Conservation (phyloP, 1,140 invertebrate species). For the Cyclina sinensis region DNA sequence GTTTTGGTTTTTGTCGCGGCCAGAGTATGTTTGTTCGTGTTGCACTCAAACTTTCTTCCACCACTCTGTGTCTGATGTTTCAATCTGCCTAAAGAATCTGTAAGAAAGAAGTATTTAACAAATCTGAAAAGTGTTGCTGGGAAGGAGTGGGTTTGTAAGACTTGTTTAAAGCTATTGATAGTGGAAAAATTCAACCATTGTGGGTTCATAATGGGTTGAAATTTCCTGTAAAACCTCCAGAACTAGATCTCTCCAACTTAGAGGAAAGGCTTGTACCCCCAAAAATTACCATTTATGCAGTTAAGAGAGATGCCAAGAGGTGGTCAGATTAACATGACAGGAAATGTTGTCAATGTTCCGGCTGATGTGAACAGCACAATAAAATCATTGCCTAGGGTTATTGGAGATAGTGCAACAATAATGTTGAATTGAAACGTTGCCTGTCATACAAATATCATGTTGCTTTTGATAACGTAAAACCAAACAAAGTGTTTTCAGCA, state of each 20-base stretch:
- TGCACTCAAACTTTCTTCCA: no score
- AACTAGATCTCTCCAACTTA: neutral
- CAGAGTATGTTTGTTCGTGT: no score
- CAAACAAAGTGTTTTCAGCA: constrained; percentile 50
- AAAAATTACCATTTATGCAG: constrained; percentile 46
- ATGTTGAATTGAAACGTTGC: constrained; percentile 66
- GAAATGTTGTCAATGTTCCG: constrained; percentile 58
- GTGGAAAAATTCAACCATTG: no score
- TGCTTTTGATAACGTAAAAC: constrained; percentile 61
- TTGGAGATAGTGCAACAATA: constrained; percentile 31
- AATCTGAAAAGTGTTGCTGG: no score
- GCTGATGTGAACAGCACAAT: constrained; percentile 55
- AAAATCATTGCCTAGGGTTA: constrained; percentile 18
- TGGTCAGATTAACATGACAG: constrained; percentile 26
- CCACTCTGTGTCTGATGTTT: no score
- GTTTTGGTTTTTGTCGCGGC: no score
- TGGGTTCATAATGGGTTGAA: no score
- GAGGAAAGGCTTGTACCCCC: constrained; percentile 47
- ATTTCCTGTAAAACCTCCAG: no score
- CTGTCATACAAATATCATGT: constrained; percentile 58
- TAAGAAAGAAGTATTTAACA: no score
- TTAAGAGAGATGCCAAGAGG: constrained; percentile 46
- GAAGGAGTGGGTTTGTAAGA: no score
- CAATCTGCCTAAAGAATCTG: no score
- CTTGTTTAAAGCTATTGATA: no score